Conservation (phyloP, 2,113 vertebrate species). For the Leuciscus idus region DNA sequence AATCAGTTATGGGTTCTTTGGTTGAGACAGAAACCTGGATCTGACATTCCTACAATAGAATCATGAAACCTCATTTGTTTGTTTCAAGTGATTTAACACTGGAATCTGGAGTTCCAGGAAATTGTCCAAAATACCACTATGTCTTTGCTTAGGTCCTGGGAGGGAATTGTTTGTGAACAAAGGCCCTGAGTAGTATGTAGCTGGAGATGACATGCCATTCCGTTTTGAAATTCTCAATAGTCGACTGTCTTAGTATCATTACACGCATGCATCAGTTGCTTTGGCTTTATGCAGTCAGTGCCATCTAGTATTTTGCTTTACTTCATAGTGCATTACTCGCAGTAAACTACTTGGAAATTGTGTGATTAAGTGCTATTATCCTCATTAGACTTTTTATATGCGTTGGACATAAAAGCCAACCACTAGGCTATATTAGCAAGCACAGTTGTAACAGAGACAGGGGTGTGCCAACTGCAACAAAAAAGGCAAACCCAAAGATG, state of each 20-base stretch:
- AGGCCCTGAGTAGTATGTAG: conserved; percentile 55
- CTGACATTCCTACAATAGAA: background rate
- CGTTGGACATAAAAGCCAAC: conserved; percentile 3
- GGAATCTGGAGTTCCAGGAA: conserved; percentile 48
- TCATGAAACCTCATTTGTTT: conserved; percentile 15
- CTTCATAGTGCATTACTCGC: background rate
- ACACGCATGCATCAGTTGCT: background rate
- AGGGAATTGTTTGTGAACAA: conserved; percentile 57
- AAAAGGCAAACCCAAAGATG: too few relatives aligned
- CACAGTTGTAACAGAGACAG: background rate
- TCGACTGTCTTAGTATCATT: background rate
- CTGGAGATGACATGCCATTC: conserved; percentile 51
- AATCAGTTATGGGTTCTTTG: conserved; percentile 3
- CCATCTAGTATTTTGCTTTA: background rate
- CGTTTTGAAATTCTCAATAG: conserved; percentile 52
- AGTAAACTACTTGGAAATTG: conserved; percentile 14
- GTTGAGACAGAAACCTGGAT: conserved; percentile 8
- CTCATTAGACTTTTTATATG: background rate
- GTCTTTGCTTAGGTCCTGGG: conserved; percentile 39
- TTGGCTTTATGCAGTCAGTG: conserved; percentile 11
- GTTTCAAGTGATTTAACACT: conserved; percentile 5
- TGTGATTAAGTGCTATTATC: conserved; percentile 20
- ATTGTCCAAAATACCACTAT: conserved; percentile 16
- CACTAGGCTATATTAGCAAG: background rate
- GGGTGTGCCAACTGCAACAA: too few relatives aligned